Evolutionary conservation across 2,113 vertebrate species (phyloP).

Genomic region (Bufo gargarizans): DNA sequence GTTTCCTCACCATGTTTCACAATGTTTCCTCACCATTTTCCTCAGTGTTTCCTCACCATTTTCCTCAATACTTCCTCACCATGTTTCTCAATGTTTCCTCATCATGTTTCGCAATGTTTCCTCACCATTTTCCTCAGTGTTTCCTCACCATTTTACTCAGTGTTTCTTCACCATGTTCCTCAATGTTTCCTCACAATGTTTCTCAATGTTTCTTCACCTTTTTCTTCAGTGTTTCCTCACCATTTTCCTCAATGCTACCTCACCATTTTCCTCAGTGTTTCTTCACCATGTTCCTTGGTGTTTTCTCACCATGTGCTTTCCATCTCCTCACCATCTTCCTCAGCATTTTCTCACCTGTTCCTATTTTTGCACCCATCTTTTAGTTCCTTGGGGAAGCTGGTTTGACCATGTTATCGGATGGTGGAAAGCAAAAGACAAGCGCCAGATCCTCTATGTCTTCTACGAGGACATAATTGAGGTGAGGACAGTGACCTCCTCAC

Average conservation of each 20-base stretch:
- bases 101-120: not conserved
- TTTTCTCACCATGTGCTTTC: not conserved
- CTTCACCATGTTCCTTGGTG: not conserved
- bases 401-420: constrained; percentile 73
- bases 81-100: not conserved
- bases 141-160: not conserved
- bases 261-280: not conserved
- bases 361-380: no score
- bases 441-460: constrained; percentile 76
- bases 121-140: not conserved
- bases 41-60: not conserved
- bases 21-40: not conserved
- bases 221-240: not conserved
- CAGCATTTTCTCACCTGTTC: no score
- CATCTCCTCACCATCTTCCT: no score
- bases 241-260: not conserved
- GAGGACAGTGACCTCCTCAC: no score
- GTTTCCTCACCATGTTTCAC: not conserved
- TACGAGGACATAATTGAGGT: constrained; percentile 75
- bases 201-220: not conserved
- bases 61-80: not conserved
- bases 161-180: not conserved
- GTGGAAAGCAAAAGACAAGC: constrained; percentile 74
- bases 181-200: not conserved
- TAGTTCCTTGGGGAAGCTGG: no score